Base-by-base conservation (phyloP, 2,888 invertebrate species). In the Eulithis testata region DNA sequence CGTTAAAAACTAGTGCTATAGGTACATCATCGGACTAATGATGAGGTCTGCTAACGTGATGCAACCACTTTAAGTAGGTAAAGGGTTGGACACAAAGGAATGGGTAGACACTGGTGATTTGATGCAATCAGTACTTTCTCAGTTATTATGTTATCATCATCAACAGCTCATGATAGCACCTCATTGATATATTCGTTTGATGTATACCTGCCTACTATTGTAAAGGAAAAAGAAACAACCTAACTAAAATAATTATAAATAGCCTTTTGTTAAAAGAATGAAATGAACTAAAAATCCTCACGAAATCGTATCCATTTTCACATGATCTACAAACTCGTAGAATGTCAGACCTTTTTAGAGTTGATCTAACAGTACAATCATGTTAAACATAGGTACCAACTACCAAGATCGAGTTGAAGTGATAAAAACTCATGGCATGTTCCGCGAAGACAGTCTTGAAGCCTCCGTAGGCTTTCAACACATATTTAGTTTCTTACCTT, bases 381-480 rank as follows among this genome's bases (percentile, higher is more conserved):
- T 57, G 44, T 36, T 52, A 31, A 11, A 51, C 58, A 31, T 31
- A 31, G 40, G 40, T 9, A 40, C 21, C 2, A 21, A 21, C 21
- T 21, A 21, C 21, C 2, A 21, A 1, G 40, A 3, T 40, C 5
- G 8, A 40, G 9, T 5, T 9, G 8, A 40, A 14, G 4, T 12
- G 4, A 43, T 21, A 52, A 63, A 57, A 57, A 57, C 45, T 12
- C 37, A 45, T 52, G 51, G 37, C 37, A 44, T 56, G 37, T 63
- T 57, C 37, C 45, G 44, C 27, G 21, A 57, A 51, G 49, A 57
- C 63, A 57, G 52, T 63, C 45, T 45, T 45, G 37, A 45, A 36
- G 21, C 27, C 8, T 40, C 40, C 6, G 21, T 45, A 51, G 37
- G 11, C 50, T 57, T 63, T 45, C 5, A 53, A 21, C 31, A 12